Evolutionary conservation across 2,888 invertebrate species (phyloP), one percentile per base, ranked within the genome.

Genomic region (Proisotoma minuta): DNA sequence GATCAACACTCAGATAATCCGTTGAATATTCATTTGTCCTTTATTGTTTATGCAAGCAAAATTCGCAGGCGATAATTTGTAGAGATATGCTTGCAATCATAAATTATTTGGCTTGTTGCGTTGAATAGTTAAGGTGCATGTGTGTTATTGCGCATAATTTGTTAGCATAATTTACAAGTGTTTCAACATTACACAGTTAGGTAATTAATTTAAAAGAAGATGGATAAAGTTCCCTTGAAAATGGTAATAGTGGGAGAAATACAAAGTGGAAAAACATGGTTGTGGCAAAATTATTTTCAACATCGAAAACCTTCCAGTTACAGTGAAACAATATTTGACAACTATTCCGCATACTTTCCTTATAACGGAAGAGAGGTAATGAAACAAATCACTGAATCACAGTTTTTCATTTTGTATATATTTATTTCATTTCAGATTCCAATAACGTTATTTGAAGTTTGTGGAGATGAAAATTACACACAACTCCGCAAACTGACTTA

Each of bases 311-410:
- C 49, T 12, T 24, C 57, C 2, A 29, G 20, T 18, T 62, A 62
- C 29, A 51, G 43, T 22, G 57, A 57, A 23, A 62, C 62, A 27
- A 57, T 62, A 20, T 62, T 62, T 24, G 62, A 62, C 23, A 58
- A 47, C 4, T 50, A 58, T n/a, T 43, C 57, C 28, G 29, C 26
- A 8, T 39, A 26, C 2, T 18, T 52, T 24, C 26, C 20, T 3
- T 28, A 39, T n/a, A 29, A 50, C 5, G 62, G 57, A 40, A 50
- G 34, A 58, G 57, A 62, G 57, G 62, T 62, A 52, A 58, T 8
- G 8, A 23, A 10, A 27, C n/a, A 26, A 20, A 24, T 24, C 12
- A 24, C 26, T 3, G 18, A 4, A 24, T 5, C 8, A 12, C 12
- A 48, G 18, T 48, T 10, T 18, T 8, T 48, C 48, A 48, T 48